Evolutionary conservation across 2,888 invertebrate genomes (phyloP).

Genomic region (Agapostemon virescens): DNA sequence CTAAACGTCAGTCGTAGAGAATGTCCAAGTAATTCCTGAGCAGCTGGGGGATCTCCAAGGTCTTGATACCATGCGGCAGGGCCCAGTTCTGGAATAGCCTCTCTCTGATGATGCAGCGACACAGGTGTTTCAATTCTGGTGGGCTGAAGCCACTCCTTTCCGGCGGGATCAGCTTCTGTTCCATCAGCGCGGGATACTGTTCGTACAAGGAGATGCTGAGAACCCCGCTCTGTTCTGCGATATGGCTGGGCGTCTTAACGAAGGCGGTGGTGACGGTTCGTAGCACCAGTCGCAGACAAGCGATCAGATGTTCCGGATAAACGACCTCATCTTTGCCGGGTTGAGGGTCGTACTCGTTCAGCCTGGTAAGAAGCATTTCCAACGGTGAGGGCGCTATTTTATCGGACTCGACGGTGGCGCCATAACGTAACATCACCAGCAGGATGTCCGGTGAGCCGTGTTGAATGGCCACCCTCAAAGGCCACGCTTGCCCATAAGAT

Average conservation of each 20-base stretch:
- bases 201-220: slow-evolving; percentile 73
- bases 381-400: slow-evolving; percentile 84
- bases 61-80: slow-evolving; percentile 88
- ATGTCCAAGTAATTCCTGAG: slow-evolving; percentile 88
- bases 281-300: slow-evolving; percentile 86
- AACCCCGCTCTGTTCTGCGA: slow-evolving; percentile 74
- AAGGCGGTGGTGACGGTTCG: slow-evolving; percentile 84
- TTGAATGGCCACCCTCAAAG: slow-evolving; percentile 88
- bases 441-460: slow-evolving; percentile 89
- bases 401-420: slow-evolving; percentile 82
- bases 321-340: slow-evolving; percentile 79
- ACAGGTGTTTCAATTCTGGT: slow-evolving; percentile 88
- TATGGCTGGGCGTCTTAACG: slow-evolving; percentile 74
- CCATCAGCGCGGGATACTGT: slow-evolving; percentile 82
- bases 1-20: slow-evolving; percentile 83
- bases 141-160: slow-evolving; percentile 84
- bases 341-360: slow-evolving; percentile 82
- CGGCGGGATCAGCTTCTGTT: slow-evolving; percentile 83
- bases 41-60: slow-evolving; percentile 85
- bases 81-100: slow-evolving; percentile 86
- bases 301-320: slow-evolving; percentile 87
- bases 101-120: slow-evolving; percentile 87
- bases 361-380: slow-evolving; percentile 85
- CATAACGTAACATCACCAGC: slow-evolving; percentile 84
- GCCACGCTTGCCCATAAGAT: slow-evolving; percentile 88